These are phyloP conservation scores for Tetheella fluctuosa DNA, from an alignment of 2,888 invertebrate species.

Conservation along the genomic window DNA sequence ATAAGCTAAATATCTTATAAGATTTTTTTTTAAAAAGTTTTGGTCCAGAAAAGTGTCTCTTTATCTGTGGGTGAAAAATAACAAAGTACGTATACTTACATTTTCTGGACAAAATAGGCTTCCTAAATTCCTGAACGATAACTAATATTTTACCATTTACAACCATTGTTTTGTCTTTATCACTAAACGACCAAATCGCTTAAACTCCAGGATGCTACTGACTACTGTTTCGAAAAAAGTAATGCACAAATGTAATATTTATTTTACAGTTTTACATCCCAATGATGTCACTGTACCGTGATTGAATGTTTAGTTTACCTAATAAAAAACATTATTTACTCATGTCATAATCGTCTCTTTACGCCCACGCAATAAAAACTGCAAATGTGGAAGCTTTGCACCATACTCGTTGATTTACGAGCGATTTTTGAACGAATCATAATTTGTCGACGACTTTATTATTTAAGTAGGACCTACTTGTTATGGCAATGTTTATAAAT, in stretches of 20 bases:
- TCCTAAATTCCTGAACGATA: conserved; percentile 45
- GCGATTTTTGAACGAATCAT: not conserved
- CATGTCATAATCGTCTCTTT: conserved; percentile 23
- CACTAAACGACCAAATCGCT: conserved; percentile 30
- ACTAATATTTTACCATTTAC: conserved; percentile 48
- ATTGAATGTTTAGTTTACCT: conserved; percentile 39
- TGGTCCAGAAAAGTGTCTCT: too few species aligned
- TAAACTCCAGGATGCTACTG: conserved; percentile 40
- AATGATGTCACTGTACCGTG: conserved; percentile 59
- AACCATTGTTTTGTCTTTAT: conserved; percentile 41
- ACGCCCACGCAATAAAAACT: conserved; percentile 7
- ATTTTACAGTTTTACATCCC: conserved; percentile 44
- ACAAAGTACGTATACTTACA: too few species aligned
- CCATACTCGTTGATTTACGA: not conserved
- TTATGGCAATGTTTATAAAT: not conserved
- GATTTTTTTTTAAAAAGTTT: too few species aligned
- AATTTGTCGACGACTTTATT: not conserved
- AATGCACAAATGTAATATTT: conserved; percentile 38
- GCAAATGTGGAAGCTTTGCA: conserved; percentile 10
- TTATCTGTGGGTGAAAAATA: too few species aligned
- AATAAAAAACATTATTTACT: conserved; percentile 42
- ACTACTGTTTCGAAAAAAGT: conserved; percentile 25
- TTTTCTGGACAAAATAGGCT: conserved; percentile 36
- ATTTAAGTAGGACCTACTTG: too few species aligned
- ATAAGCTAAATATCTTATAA: too few species aligned